Percentiles rank a stretch among this genome's conserved stretches.
phyloP scores from a whole-genome alignment of 2,113 vertebrate genomes.

The Melanerpes formicivorus region DNA sequence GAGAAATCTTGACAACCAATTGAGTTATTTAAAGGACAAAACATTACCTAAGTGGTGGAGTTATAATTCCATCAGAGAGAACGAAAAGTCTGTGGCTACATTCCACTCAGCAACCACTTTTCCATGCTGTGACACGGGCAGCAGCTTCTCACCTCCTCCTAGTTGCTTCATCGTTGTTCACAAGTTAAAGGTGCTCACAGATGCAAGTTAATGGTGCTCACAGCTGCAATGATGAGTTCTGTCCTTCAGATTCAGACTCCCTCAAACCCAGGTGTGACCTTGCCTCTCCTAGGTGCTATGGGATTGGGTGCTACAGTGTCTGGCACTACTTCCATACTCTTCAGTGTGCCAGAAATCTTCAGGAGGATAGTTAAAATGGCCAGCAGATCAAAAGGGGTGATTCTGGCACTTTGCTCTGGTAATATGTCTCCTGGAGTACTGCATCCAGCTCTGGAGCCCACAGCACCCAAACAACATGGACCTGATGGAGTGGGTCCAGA shows the following conservation, averaged over 20 bases:
- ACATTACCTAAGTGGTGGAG: neutral
- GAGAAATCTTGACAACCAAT: neutral
- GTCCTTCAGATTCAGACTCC: neutral
- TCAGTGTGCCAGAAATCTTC: neutral
- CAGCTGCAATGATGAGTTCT: neutral
- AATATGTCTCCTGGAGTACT: too few species aligned
- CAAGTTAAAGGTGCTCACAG: neutral
- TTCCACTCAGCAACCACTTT: neutral
- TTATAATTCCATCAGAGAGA: fast-evolving
- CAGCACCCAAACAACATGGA: too few species aligned
- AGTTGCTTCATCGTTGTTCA: fast-evolving
- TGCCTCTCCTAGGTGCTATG: fast-evolving
- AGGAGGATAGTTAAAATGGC: neutral
- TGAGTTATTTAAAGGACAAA: neutral
- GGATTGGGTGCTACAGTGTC: fast-evolving
- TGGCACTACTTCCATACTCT: neutral
- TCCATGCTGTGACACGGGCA: fast-evolving
- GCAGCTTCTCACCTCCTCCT: neutral
- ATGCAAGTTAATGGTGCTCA: neutral
- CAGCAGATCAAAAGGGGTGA: too few species aligned
- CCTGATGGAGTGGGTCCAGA: too few species aligned
- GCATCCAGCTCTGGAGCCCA: too few species aligned
- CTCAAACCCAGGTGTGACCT: neutral
- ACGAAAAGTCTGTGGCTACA: neutral
- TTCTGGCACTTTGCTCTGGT: too few species aligned